phyloP scores from a whole-genome alignment of 2,797 vertebrate species.

The Iguana delicatissima region DNA sequence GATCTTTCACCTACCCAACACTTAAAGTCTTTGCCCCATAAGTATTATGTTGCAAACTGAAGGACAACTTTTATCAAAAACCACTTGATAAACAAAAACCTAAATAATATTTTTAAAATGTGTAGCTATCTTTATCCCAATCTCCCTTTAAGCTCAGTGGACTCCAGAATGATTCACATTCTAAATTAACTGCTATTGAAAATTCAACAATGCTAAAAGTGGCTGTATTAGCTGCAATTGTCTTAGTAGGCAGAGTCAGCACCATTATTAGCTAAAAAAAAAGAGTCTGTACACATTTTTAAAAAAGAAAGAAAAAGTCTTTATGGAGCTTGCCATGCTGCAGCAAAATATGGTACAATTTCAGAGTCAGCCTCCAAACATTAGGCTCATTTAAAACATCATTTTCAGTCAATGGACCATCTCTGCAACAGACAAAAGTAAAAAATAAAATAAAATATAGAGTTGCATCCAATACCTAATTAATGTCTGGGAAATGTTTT shows the following conservation, averaged over 20 bases:
- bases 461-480: slow-evolving; percentile 67
- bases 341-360: slow-evolving; percentile 64
- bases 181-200: slow-evolving; percentile 70
- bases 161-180: slow-evolving; percentile 66
- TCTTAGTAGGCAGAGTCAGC: slow-evolving; percentile 61
- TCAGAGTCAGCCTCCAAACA: slow-evolving; percentile 48
- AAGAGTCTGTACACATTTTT: slow-evolving; percentile 63
- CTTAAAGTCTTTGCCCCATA: slow-evolving; percentile 57
- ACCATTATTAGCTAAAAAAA: slow-evolving; percentile 69
- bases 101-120: slow-evolving; percentile 59
- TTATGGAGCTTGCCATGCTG: slow-evolving; percentile 53
- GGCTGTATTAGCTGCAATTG: slow-evolving; percentile 69
- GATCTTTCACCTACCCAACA: slow-evolving; percentile 51
- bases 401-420: slow-evolving; percentile 64
- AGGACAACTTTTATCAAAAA: slow-evolving; percentile 46
- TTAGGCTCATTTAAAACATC: slow-evolving; percentile 63
- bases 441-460: slow-evolving; percentile 58
- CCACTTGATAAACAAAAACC: slow-evolving; percentile 57
- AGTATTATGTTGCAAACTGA: slow-evolving; percentile 60
- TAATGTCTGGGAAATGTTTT: slow-evolving; percentile 65
- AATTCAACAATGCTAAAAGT: slow-evolving; percentile 71
- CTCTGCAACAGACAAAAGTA: slow-evolving; percentile 26
- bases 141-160: slow-evolving; percentile 50
- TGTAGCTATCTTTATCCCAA: slow-evolving; percentile 60
- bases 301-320: slow-evolving; percentile 27